Evolutionary conservation across 2,113 vertebrate species (phyloP).

Genomic region (Cettia cetti): DNA sequence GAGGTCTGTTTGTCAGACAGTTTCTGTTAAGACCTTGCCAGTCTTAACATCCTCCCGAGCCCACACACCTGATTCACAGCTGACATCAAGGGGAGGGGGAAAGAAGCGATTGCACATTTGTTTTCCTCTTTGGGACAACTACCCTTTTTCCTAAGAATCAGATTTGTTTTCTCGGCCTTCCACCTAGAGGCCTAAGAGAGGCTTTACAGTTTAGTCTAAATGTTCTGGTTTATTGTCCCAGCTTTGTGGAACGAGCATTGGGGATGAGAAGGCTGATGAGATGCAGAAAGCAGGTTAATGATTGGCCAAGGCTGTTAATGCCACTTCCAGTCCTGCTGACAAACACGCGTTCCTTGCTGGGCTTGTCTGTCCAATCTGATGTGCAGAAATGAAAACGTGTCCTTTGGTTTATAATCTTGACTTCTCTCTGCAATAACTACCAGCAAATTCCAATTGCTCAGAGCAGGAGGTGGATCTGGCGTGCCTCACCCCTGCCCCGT

Average conservation of each 20-base stretch:
- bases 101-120: neutral
- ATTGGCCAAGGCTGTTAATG: neutral
- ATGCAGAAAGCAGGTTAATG: neutral
- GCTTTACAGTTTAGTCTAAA: neutral
- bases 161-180: slow-evolving; percentile 2
- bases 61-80: slow-evolving; percentile 1
- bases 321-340: neutral
- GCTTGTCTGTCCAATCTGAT: neutral
- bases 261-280: neutral
- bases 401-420: neutral
- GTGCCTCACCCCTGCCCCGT: neutral
- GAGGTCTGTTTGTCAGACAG: neutral
- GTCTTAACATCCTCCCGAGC: neutral
- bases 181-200: neutral
- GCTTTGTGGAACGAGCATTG: neutral
- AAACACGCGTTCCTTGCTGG: rapidly evolving
- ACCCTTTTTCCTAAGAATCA: neutral
- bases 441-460: rapidly evolving
- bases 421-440: neutral
- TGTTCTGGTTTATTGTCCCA: too few species aligned
- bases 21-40: neutral
- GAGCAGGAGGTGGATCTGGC: neutral
- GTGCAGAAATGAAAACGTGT: neutral
- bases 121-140: neutral
- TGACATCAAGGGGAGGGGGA: neutral